Conservation (phyloP, 2,113 vertebrate genomes). For the Myocastor coypus region DNA sequence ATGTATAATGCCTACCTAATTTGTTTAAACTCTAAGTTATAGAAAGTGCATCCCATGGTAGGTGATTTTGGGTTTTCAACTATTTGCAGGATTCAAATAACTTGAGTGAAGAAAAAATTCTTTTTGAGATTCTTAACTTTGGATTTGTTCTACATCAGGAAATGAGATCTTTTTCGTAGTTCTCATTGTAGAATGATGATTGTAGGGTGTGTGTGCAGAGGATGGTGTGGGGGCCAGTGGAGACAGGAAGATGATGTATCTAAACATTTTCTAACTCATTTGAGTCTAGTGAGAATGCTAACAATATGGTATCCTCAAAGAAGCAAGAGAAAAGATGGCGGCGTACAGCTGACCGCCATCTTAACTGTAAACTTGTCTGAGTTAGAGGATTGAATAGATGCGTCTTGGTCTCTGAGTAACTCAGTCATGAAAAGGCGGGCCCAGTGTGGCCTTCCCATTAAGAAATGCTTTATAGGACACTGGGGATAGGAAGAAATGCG, state of each 20-base stretch:
- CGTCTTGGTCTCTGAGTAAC: not conserved
- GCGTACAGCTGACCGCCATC: not conserved
- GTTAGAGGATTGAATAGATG: not conserved
- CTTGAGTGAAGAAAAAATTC: not conserved
- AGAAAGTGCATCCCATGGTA: not conserved
- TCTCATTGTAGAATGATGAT: not conserved
- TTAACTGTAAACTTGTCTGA: not conserved
- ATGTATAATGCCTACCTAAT: not conserved
- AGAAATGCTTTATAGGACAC: not conserved
- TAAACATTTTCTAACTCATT: not conserved
- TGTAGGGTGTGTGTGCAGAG: not conserved
- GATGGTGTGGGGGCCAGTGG: not conserved
- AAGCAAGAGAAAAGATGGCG: slow-evolving; percentile 2
- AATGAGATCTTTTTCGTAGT: not conserved
- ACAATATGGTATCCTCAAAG: not conserved
- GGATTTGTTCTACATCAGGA: not conserved
- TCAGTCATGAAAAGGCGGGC: not conserved
- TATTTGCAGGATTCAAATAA: slow-evolving; percentile 16
- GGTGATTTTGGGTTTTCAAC: not conserved
- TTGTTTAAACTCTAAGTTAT: slow-evolving; percentile 24
- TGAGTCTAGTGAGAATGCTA: not conserved
- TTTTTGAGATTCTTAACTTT: slow-evolving; percentile 9
- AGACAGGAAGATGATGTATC: not conserved
- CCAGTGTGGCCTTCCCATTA: not conserved
- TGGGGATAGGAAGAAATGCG: not conserved